Base-by-base conservation (phyloP, 2,797 vertebrate species). In the Falco novaeseelandiae region DNA sequence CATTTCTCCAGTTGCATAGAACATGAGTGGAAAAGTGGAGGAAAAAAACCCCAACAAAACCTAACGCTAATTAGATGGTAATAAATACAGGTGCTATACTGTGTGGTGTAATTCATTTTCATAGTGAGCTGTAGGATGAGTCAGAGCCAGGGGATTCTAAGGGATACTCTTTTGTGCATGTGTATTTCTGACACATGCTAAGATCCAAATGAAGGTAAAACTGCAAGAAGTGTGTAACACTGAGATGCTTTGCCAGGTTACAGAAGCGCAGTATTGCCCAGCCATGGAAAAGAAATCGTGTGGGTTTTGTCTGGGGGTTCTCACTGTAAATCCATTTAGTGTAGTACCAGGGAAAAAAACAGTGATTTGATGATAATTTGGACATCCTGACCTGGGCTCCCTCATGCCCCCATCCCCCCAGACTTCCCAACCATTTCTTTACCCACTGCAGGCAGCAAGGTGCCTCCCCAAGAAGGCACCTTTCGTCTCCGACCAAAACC, bases 31-130 rank as follows among this genome's bases (percentile, higher is more conserved):
- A 92, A 95, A 96, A 96, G 74, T 76, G 26, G 16, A 10, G 3
- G 14, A 72, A 76, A 72, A 70, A 77, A 58, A 25, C 7, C 42
- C 42, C 42, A 10, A 57, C 12, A 81, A 93, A 85, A 10, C 44
- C 26, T 88, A 84, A 87, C 67, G 51, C 87, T 97, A 96, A 98
- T 97, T 97, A 97, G 92, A 96, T 97, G 96, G 83, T 98, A 97
- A 97, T 96, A 93, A 96, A 96, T 96, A 91, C 93, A 97, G 96
- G 95, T 98, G 92, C 67, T 91, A 17, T 96, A 85, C 51, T 79
- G 22, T 90, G 93, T 88, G 89, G 79, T 90, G 76, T 83, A 91
- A 85, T 90, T 74, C 40, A n/a, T 96, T 87, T 95, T 96, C 32
- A 34, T 55, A 87, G 87, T 32, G 89, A 95, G 61, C 80, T 94